Evolutionary conservation across 2,888 invertebrate genomes (phyloP).

Genomic region (Odontocolon sp.): DNA sequence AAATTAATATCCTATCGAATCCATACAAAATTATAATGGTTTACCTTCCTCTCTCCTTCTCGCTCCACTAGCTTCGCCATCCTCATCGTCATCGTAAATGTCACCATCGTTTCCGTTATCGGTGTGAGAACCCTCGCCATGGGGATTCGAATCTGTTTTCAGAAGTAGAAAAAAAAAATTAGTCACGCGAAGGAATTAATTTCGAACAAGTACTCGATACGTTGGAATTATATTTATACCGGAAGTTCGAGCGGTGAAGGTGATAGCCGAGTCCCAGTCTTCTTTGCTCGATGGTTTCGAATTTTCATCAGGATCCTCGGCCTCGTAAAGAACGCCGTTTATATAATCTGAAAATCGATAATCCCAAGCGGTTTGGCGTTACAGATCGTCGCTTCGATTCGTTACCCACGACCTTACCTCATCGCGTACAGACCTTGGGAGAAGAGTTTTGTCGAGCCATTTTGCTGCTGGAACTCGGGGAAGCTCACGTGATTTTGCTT

Average conservation of each 20-base stretch:
- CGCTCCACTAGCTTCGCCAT: conserved; percentile 50
- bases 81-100: conserved; percentile 57
- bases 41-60: conserved; percentile 63
- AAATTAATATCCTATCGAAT: too few species aligned
- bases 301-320: conserved; percentile 83
- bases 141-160: conserved; percentile 56
- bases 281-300: conserved; percentile 84
- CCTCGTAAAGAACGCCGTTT: conserved; percentile 90
- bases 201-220: neutral
- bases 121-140: conserved; percentile 62
- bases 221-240: conserved; percentile 85
- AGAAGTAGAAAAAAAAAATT: neutral
- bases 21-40: too few species aligned
- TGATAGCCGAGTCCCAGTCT: conserved; percentile 94
- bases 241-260: conserved; percentile 93
- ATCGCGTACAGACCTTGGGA: conserved; percentile 87
- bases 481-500: conserved; percentile 94
- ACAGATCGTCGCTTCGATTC: conserved; percentile 15
- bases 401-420: neutral
- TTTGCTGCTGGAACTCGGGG: conserved; percentile 94
- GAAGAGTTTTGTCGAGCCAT: conserved; percentile 93
- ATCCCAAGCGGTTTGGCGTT: conserved; percentile 1
- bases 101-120: conserved; percentile 61
- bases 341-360: conserved; percentile 87
- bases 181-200: neutral